Evolutionary conservation across 2,888 invertebrate genomes (phyloP).

Genomic region (Hoplodrina ambigua): DNA sequence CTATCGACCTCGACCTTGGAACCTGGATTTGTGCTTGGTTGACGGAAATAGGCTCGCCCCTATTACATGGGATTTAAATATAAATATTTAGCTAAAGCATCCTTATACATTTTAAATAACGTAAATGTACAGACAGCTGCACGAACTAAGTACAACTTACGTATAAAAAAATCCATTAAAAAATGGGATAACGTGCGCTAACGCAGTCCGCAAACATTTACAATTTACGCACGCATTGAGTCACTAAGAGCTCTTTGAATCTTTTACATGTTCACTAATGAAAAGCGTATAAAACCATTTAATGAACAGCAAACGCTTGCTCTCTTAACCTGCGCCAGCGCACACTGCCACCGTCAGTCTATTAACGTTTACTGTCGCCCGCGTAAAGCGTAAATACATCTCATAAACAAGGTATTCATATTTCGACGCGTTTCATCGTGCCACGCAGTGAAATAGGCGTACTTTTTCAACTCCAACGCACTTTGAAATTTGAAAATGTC

Average conservation of each 20-base stretch:
- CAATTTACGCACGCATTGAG: too few species aligned
- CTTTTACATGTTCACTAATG: background rate
- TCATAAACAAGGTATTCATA: conserved; percentile 64
- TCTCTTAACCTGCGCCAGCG: conserved; percentile 43
- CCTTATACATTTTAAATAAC: background rate
- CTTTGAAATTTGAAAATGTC: conserved; percentile 16
- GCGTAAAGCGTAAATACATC: conserved; percentile 70
- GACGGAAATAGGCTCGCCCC: too few species aligned
- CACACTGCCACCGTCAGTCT: conserved; percentile 63
- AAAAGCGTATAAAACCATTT: background rate
- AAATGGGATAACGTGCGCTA: too few species aligned
- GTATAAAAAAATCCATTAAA: too few species aligned
- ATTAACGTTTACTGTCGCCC: conserved; percentile 67
- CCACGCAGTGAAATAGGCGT: conserved; percentile 27
- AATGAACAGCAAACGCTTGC: conserved; percentile 12
- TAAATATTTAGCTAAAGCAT: too few species aligned
- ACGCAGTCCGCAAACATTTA: too few species aligned
- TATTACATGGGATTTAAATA: too few species aligned
- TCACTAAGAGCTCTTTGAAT: background rate
- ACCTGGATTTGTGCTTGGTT: too few species aligned
- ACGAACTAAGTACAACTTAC: too few species aligned
- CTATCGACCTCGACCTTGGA: too few species aligned
- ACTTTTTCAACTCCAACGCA: conserved; percentile 34
- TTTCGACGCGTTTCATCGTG: conserved; percentile 47
- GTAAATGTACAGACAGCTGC: background rate